Evolutionary conservation across 2,113 vertebrate species (phyloP), one percentile per base, ranked within the genome.

Genomic region (Heterochromis multidens): DNA sequence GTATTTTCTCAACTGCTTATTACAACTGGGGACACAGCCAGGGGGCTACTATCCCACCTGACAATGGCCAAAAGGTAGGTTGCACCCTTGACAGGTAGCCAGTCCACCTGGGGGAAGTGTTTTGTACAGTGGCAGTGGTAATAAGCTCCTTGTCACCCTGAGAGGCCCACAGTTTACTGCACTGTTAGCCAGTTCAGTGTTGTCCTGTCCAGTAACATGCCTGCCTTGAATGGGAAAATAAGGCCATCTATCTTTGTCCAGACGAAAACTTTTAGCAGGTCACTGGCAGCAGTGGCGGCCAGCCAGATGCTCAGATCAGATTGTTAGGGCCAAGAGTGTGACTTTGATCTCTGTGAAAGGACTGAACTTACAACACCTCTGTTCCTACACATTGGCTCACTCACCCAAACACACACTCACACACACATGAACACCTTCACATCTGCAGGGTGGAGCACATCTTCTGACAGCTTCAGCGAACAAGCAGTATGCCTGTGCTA

Each of bases 341-440:
- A 84, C 93, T 93, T 93, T 93, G 90, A 94, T 94, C 90, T 88
- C 79, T 5, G 16, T 88, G 85, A 91, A 89, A 86, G 60, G 59
- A 87, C 60, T 89, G 80, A 91, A 87, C 87, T 88, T 79, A 14
- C 60, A 78, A 31, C 80, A 59, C 17, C 85, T 63, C 76, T 65
- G 77, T 78, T 92, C 52, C 49, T 83, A 78, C 6, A 70, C 70
- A 62, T 70, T 4, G 60, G 72, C 65, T 86, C 43, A n/a, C 40
- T 46, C 62, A 76, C 13, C 21, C 79, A 83, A 78, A 86, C 54
- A 70, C 81, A 52, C 43, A 76, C 62, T 49, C 19, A 40, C 49
- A 59, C 59, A 17, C 46, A 61, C 77, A 57, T 29, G 43, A 60
- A 70, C 88, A 80, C 83, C 61, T 60, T 70, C 76, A 92, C 89